Percentiles rank a stretch among this genome's conserved stretches.
Evolutionary conservation across 2,888 invertebrate genomes (phyloP).

Genomic region (Drosophila borealis): DNA sequence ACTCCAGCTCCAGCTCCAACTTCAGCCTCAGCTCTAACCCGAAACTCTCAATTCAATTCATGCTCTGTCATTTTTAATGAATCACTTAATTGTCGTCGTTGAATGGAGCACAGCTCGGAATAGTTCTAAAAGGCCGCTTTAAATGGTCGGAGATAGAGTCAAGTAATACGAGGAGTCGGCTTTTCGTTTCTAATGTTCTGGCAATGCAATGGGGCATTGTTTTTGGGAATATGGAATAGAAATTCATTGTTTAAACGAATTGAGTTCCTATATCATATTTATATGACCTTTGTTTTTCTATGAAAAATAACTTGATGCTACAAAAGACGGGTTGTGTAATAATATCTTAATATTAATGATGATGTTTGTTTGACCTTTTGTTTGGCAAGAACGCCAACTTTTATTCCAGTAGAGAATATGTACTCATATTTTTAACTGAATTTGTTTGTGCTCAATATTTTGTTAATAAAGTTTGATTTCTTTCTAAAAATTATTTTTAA

Average conservation of each 20-base stretch:
- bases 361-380: slow-evolving; percentile 1
- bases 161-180: slow-evolving; percentile 51
- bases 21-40: slow-evolving; percentile 26
- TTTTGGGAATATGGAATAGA: slow-evolving; percentile 7
- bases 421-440: too few relatives aligned
- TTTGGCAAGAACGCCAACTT: background rate
- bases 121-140: slow-evolving; percentile 53
- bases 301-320: background rate
- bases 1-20: slow-evolving; percentile 18
- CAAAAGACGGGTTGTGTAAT: background rate
- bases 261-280: slow-evolving; percentile 24
- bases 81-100: slow-evolving; percentile 77
- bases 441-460: too few relatives aligned
- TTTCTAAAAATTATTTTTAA: too few relatives aligned
- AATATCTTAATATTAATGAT: background rate
- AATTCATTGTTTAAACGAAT: slow-evolving; percentile 33
- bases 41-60: slow-evolving; percentile 74
- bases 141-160: slow-evolving; percentile 19
- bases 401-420: background rate
- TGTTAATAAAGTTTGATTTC: too few relatives aligned
- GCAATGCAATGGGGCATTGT: slow-evolving; percentile 10
- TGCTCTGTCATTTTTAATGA: slow-evolving; percentile 81
- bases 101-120: slow-evolving; percentile 20
- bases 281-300: slow-evolving; percentile 11
- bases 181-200: slow-evolving; percentile 20